Base-by-base conservation (phyloP, 2,113 vertebrate genomes). In the Lonchura striata region DNA sequence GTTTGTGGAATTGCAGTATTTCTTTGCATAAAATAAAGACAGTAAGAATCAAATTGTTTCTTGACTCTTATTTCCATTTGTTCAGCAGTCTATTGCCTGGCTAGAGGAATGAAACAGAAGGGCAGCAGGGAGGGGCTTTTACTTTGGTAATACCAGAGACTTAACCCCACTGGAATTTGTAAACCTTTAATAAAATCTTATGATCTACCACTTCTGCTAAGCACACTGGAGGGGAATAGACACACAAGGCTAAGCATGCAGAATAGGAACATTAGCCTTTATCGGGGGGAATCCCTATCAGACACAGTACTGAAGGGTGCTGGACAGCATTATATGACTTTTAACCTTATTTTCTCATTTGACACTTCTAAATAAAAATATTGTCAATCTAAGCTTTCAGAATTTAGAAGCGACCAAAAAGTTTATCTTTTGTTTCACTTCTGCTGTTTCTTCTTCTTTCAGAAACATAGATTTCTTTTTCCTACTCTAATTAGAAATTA, bases 201-300 rank as follows among this genome's bases (percentile, higher is more conserved):
- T 0, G 0, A 47, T 42, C 44, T 77, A 25, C 3, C 15, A 61
- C 23, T 77, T 77, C 13, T 2, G 0, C 33, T n/a, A 54, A 83
- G 24, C 27, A 60, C 13, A n/a, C 11, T 8, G 4, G 9, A 69
- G 18, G 6, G 5, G 11, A 5, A 7, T 25, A 24, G 3, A 42
- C 49, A 25, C 22, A 65, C 6, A 63, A 42, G 16, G 31, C 22
- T 39, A 71, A 21, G 47, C 28, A 59, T 54, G 16, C 33, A 79
- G 49, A 21, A 25, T 4, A 90, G 44, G n/a, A 46, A 82, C 12
- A 27, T 46, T 35, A 18, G 20, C 6, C 22, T 31, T 61, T 50
- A 28, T 6, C 3, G 11, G 2, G 7, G 7, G 69, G 12, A 80
- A 39, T 14, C 20, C 9, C 3, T 7, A 57, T 15, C 1, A 2